Percentiles rank a stretch among this genome's conserved stretches.
phyloP scores from a whole-genome alignment of 2,113 vertebrate species.

The Pagrus major region DNA sequence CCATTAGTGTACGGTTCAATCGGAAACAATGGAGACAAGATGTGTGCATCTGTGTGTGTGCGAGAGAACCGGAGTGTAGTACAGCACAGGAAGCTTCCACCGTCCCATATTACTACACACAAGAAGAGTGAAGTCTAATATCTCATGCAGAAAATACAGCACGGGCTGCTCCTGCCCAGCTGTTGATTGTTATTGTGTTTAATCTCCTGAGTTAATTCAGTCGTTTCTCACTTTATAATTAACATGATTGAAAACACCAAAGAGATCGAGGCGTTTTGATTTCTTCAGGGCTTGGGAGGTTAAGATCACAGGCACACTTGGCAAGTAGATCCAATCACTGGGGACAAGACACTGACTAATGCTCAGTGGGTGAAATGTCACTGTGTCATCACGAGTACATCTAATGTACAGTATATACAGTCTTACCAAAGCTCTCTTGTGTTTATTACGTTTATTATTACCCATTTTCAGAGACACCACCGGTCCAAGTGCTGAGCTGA shows the following conservation, averaged over 20 bases:
- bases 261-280: neutral
- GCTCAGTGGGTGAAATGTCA: neutral
- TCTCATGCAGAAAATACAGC: neutral
- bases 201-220: conserved; percentile 14
- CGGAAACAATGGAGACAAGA: conserved; percentile 19
- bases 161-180: neutral
- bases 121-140: neutral
- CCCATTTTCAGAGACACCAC: neutral
- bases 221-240: neutral
- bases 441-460: conserved; percentile 21
- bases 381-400: neutral
- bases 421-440: neutral
- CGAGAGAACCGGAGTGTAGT: neutral
- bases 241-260: neutral
- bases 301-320: too few species aligned
- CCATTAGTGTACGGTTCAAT: conserved; percentile 10
- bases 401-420: neutral
- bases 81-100: neutral
- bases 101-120: neutral
- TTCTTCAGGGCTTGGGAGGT: neutral
- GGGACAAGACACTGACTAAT: neutral
- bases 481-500: conserved; percentile 2
- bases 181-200: neutral
- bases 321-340: too few species aligned
- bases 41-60: conserved; percentile 1